Conservation (phyloP, 1,140 invertebrate genomes). For the Adelges cooleyi region DNA sequence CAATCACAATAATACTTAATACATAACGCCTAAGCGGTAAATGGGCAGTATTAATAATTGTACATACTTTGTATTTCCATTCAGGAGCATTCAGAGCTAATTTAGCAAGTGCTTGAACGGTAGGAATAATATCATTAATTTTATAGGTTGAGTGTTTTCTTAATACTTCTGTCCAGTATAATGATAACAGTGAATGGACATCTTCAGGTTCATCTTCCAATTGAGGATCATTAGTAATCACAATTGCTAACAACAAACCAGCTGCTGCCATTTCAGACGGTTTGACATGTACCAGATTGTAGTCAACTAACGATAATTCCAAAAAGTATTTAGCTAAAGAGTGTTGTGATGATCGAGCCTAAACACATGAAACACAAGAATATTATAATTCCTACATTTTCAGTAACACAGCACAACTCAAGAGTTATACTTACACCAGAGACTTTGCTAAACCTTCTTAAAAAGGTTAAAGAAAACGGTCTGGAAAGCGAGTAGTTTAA, state of each 20-base stretch:
- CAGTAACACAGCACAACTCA: background rate
- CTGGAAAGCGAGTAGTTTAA: slow-evolving; percentile 71
- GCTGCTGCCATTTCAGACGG: slow-evolving; percentile 73
- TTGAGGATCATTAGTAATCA: slow-evolving; percentile 18
- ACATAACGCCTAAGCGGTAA: no score
- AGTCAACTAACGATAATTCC: slow-evolving; percentile 73
- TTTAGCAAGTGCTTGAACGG: background rate
- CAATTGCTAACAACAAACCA: slow-evolving; percentile 52
- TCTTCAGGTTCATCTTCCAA: slow-evolving; percentile 2
- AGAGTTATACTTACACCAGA: slow-evolving; percentile 43
- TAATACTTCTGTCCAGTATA: slow-evolving; percentile 5
- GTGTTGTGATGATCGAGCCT: slow-evolving; percentile 58
- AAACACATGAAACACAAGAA: background rate
- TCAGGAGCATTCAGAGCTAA: background rate
- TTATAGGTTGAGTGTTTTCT: slow-evolving; percentile 4
- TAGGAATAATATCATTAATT: slow-evolving; percentile 5
- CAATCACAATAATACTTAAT: no score
- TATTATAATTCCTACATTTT: no score
- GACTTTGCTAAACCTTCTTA: slow-evolving; percentile 69
- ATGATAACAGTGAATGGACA: slow-evolving; percentile 4
- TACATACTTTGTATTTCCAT: slow-evolving; percentile 19
- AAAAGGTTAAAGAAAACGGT: slow-evolving; percentile 77
- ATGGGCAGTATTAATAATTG: no score
- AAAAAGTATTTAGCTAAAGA: slow-evolving; percentile 86
- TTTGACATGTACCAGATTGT: slow-evolving; percentile 62